Conservation (phyloP, 2,113 vertebrate genomes). For the Taurulus bubalis region DNA sequence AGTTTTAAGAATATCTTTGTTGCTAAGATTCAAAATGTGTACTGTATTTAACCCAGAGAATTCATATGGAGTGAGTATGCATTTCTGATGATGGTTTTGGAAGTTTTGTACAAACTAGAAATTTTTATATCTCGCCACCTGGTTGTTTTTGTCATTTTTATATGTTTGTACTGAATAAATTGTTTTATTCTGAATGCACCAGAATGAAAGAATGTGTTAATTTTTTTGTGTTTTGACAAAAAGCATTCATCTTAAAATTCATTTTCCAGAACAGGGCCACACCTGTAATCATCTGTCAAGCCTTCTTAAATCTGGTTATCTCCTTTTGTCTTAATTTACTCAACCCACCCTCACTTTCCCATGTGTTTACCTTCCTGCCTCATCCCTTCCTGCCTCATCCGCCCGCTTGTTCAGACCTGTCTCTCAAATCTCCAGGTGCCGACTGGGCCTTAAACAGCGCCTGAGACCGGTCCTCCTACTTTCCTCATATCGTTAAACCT, state of each 20-base stretch:
- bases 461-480: too few species aligned
- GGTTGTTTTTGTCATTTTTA: conserved; percentile 80
- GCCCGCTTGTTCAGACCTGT: too few species aligned
- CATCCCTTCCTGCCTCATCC: neutral
- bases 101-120: conserved; percentile 80
- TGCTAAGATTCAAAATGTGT: conserved; percentile 58
- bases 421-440: too few species aligned
- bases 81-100: conserved; percentile 66
- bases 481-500: too few species aligned
- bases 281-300: neutral
- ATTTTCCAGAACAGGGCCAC: neutral
- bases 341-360: too few species aligned
- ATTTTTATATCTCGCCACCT: conserved; percentile 75
- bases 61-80: conserved; percentile 47
- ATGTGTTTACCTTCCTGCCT: neutral
- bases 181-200: conserved; percentile 64
- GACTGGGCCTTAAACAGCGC: too few species aligned
- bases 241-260: neutral
- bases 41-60: conserved; percentile 67
- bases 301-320: neutral
- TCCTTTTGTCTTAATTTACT: neutral
- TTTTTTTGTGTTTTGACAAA: neutral
- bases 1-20: conserved; percentile 40
- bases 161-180: conserved; percentile 83
- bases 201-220: neutral